These are phyloP conservation scores for Syrrhaptes paradoxus DNA, from an alignment of 2,113 vertebrate genomes.

Conservation along the genomic window DNA sequence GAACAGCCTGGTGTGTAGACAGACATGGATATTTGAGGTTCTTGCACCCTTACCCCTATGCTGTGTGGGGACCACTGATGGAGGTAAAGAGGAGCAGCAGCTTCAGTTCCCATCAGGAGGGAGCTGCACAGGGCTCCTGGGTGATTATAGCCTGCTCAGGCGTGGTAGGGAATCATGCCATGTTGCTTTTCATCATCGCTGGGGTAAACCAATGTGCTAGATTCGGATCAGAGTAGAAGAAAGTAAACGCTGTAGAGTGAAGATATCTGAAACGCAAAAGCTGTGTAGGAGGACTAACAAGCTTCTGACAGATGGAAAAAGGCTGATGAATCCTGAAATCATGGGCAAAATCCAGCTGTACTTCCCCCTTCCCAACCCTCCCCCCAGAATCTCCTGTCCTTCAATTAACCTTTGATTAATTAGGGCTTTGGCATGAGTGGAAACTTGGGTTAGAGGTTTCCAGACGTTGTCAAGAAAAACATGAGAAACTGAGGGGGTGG, in stretches of 20 bases:
- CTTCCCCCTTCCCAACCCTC: not conserved
- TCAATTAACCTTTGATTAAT: not conserved
- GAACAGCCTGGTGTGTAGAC: fast-evolving
- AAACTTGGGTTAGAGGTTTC: not conserved
- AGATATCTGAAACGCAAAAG: not conserved
- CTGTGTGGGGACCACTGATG: not conserved
- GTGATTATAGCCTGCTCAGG: not conserved
- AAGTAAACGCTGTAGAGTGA: not conserved
- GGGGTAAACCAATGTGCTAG: not conserved
- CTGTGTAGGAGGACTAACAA: constrained; percentile 10
- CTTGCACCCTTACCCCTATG: not conserved
- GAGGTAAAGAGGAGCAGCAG: not conserved
- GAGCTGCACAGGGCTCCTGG: not conserved
- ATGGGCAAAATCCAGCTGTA: not conserved
- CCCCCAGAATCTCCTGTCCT: not conserved
- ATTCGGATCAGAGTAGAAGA: not conserved
- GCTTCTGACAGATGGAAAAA: constrained; percentile 25
- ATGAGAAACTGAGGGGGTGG: not conserved
- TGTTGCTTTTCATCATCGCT: fast-evolving
- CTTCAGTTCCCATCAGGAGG: not conserved
- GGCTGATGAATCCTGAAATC: not conserved
- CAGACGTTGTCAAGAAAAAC: not conserved
- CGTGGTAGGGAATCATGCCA: not conserved
- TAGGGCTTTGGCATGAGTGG: not conserved
- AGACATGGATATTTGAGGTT: not conserved